Evolutionary conservation across 2,797 vertebrate species (phyloP).

Genomic region (Kryptolebias ocellatus): DNA sequence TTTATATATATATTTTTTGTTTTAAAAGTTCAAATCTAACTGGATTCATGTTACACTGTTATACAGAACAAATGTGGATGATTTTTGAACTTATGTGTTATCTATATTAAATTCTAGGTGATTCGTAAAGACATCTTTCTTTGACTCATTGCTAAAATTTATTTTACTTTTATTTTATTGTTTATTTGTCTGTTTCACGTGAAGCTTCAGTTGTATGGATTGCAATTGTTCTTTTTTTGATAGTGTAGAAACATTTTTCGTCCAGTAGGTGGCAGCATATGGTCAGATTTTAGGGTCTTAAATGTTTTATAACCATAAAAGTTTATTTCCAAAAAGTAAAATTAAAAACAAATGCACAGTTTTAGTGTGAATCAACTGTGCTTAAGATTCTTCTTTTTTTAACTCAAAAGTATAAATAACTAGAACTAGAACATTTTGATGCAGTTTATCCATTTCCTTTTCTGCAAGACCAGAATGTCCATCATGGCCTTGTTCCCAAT

Average conservation of each 20-base stretch:
- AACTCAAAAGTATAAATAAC: neutral
- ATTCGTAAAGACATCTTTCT: no score
- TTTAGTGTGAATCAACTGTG: neutral
- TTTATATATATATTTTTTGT: neutral
- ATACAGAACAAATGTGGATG: no score
- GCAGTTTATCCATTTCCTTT: neutral
- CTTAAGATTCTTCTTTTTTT: neutral
- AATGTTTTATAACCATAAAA: neutral
- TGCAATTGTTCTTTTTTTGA: neutral
- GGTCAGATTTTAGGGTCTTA: neutral
- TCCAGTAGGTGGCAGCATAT: slow-evolving; percentile 60
- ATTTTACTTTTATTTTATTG: neutral
- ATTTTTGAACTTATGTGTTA: no score
- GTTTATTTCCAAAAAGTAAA: neutral
- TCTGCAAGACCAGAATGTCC: neutral
- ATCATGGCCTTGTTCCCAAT: neutral
- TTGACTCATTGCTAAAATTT: no score
- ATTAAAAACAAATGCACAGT: neutral
- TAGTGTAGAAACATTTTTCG: neutral
- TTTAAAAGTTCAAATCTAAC: neutral
- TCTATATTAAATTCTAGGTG: no score
- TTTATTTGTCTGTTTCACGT: neutral
- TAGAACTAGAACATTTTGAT: neutral
- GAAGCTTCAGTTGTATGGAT: neutral
- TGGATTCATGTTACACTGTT: neutral